Percentiles rank a stretch among this genome's conserved stretches.
Conservation (phyloP, 2,888 invertebrate genomes). For the Flabesymbios commensalis region DNA sequence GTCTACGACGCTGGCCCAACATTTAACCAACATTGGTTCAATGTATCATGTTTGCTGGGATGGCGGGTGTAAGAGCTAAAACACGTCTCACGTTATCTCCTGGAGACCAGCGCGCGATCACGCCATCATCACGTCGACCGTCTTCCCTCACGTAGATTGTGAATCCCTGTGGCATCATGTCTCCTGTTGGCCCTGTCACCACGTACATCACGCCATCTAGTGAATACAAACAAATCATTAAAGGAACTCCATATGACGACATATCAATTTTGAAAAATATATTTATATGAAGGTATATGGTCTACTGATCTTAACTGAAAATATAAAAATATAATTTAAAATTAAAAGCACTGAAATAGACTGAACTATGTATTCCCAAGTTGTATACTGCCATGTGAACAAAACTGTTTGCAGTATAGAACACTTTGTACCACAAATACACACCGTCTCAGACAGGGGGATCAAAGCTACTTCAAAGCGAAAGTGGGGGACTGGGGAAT, state of each 20-base stretch:
- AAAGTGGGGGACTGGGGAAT: too few relatives aligned
- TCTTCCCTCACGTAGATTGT: conserved; percentile 28
- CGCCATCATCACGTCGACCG: conserved; percentile 15
- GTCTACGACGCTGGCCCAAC: too few relatives aligned
- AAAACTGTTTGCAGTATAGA: too few relatives aligned
- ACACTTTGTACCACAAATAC: too few relatives aligned
- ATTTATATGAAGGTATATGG: too few relatives aligned
- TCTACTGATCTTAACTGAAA: too few relatives aligned
- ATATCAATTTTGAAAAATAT: too few relatives aligned
- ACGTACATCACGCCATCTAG: conserved; percentile 30
- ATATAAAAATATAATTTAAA: too few relatives aligned
- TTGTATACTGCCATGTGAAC: too few relatives aligned
- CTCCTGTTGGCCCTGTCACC: conserved; percentile 20
- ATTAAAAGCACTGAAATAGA: neutral
- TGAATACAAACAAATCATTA: neutral
- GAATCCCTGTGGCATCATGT: conserved; percentile 15
- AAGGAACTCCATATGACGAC: neutral
- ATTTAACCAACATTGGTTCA: too few relatives aligned
- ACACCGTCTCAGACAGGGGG: neutral
- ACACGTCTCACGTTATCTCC: conserved; percentile 18
- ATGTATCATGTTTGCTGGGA: too few relatives aligned
- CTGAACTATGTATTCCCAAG: neutral
- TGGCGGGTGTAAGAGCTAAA: neutral
- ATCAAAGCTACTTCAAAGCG: too few relatives aligned
- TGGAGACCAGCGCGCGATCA: conserved; percentile 31